Evolutionary conservation across 2,888 invertebrate genomes (phyloP), one percentile per base, ranked within the genome.

Genomic region (Trisateles emortualis): DNA sequence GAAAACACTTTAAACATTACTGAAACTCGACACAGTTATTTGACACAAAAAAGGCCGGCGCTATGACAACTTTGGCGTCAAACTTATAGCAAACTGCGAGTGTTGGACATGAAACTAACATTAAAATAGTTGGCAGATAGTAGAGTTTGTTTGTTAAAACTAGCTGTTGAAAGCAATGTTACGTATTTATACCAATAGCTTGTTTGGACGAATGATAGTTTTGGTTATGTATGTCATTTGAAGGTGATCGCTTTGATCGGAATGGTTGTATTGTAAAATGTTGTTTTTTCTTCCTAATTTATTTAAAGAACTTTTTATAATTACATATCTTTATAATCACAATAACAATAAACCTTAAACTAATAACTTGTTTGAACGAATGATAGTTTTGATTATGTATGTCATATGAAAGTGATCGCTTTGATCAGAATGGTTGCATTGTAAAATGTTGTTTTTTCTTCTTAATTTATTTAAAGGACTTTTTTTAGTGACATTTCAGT

Each of bases 101-200:
- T 59, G 57, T 65, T 53, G 65, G 59, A 79, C 76, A 74, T 75
- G 74, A 72, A 78, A 49, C 43, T 22, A 59, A 51, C 63, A 58
- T 63, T 63, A 46, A 68, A 68, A 56, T 42, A 52, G 56, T 60
- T 58, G 43, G 16, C n/a, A 58, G 60, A 82, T 78, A 81, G 69
- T 70, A 68, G 52, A 68, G 74, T 76, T 78, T 78, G 65, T 71
- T 73, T 70, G 68, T 72, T 75, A 76, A 67, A 78, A 77, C 68
- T 74, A 66, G 42, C 50, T 50, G 32, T 43, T 40, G 46, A 24
- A 16, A 26, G 9, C 16, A 1, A 13, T 14, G 35, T 8, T 35
- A 33, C 3, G 5, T 33, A n/a, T 33, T 29, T 33, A 11, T 6
- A 26, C 52, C 45, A 45, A 50, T 42, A 59, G 19, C 2, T 19